Base-by-base conservation (phyloP, 2,888 invertebrate genomes). In the Lasius platythorax region DNA sequence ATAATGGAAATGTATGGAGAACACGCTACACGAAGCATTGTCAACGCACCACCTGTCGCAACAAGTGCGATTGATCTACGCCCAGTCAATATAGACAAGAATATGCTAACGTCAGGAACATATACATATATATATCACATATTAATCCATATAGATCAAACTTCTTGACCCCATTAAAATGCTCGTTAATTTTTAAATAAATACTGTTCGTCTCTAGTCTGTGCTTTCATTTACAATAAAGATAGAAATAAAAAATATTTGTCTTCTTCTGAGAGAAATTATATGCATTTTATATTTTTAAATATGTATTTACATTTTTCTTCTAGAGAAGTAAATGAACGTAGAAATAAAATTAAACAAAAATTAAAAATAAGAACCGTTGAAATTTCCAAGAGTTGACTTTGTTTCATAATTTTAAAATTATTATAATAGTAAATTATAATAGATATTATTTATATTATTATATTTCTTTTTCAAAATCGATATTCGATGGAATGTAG, bases 1-100 rank as follows among this genome's bases (percentile, higher is more conserved):
- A 86, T 88, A 84, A 86, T 88, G 87, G 82, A 90, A 90, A 90
- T 72, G 86, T 90, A 90, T 82, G 87, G 82, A 72, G 89, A 88
- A 83, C 88, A 83, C 78, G 84, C 83, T 56, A 82, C 40, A 78
- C 58, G 53, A 75, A 56, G 64, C 58, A 70, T 84, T 85, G 84
- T 88, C 82, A 72, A 84, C 76, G 88, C 64, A 82, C 70, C 83
- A 82, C 75, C 68, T 78, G 85, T 53, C 67, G 67, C 53, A 76
- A 72, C 84, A 37, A 72, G 82, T 67, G 79, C 67, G 76, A 87
- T 86, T 68, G 86, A 89, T 86, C 73, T 70, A 75, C 76, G 56
- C 50, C 78, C 46, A 37, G 15, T 33, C 37, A 30, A 70, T n/a
- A 67, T 50, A 66, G 70, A 76, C 64, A 64, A 61, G 85, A 84